Evolutionary conservation across 1,140 invertebrate genomes (phyloP), one percentile per base, ranked within the genome.

Genomic region (Phymastichus coffea): DNA sequence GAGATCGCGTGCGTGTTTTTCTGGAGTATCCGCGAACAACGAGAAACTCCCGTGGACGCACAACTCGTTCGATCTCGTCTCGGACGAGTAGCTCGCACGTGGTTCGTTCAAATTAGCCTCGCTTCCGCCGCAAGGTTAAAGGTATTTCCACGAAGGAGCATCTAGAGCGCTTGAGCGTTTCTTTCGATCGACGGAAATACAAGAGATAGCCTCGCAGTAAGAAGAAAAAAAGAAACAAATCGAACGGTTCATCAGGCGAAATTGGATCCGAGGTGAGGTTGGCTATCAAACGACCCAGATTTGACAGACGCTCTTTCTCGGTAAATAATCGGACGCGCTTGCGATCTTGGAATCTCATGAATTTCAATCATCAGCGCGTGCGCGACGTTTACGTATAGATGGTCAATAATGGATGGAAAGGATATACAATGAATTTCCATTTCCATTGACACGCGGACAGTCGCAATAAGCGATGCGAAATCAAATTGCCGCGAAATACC

Each of bases 281-380:
- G n/a, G n/a, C n/a, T 44, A 46, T 52, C 48, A 37, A 51, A 2
- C 35, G 57, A 54, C 57, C 57, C 26, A 60, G 33, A 60, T 60
- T 54, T 41, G 33, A 30, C 57, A 35, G 33, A 17, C 23, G 30
- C 41, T 22, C 51, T 47, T n/a, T 28, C 20, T 37, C 43, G 41
- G 57, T 41, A 20, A 58, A 44, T 25, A 58, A 44, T 58, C 56
- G 56, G 47, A 35, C 37, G 15, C 20, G 46, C 17, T 52, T 41
- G 30, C 51, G 47, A 43, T 38, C 38, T 20, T 26, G 48, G 57
- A 53, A 60, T 60, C 57, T 54, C 49, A 54, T 48, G 57, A 60
- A 60, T 54, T 38, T 54, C 40, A 43, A 60, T 47, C 51, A n/a
- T n/a, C n/a, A n/a, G n/a, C n/a, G n/a, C n/a, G 41, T 20, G 2